phyloP scores from a whole-genome alignment of 2,888 invertebrate genomes.

The Heteromurus nitidus region DNA sequence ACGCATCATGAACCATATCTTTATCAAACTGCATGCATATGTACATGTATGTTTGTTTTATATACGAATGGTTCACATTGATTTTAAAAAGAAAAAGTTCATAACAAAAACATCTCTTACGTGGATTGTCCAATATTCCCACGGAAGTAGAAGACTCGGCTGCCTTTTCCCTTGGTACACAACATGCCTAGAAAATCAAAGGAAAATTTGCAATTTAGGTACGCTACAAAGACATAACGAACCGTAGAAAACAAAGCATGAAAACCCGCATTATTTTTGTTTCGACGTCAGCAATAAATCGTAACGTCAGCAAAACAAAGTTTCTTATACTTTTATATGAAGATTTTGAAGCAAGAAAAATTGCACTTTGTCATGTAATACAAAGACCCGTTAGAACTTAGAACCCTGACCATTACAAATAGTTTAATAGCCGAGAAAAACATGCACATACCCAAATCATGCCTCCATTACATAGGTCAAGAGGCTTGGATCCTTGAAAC shows the following conservation, averaged over 20 bases:
- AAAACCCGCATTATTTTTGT: too few relatives aligned
- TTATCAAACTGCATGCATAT: too few relatives aligned
- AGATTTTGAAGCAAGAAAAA: too few relatives aligned
- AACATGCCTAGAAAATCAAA: conserved; percentile 78
- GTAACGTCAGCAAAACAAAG: too few relatives aligned
- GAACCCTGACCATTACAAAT: conserved; percentile 52
- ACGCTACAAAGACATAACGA: too few relatives aligned
- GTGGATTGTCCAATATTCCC: conserved; percentile 86
- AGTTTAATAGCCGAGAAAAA: background rate
- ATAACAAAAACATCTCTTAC: conserved; percentile 79
- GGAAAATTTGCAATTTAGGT: background rate
- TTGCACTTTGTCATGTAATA: background rate
- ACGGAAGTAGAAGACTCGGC: conserved; percentile 75
- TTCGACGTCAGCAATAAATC: too few relatives aligned
- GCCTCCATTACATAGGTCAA: conserved; percentile 94
- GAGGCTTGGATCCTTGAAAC: conserved; percentile 88
- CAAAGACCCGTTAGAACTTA: conserved; percentile 33
- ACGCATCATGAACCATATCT: too few relatives aligned
- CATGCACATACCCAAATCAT: conserved; percentile 86
- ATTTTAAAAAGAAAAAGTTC: too few relatives aligned
- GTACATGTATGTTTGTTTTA: too few relatives aligned
- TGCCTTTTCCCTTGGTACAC: conserved; percentile 84
- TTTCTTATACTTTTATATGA: too few relatives aligned
- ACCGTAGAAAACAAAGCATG: too few relatives aligned
- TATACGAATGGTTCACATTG: too few relatives aligned